Conservation (phyloP, 1,140 invertebrate species). For the Stenopsyche tienmushanensis region DNA sequence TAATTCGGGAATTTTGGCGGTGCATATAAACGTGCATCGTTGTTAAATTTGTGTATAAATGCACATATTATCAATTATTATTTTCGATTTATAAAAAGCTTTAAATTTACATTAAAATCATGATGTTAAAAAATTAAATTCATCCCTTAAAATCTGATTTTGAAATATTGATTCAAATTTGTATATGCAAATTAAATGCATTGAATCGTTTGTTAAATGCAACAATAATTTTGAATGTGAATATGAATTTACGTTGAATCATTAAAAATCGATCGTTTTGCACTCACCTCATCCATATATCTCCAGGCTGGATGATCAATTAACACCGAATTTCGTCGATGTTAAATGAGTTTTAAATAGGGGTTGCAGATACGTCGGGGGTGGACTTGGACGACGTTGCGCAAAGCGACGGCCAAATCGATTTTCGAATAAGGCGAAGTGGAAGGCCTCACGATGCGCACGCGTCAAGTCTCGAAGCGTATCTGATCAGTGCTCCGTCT, state of each 20-base stretch:
- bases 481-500: not conserved
- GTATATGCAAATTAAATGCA: too few species aligned
- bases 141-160: too few species aligned
- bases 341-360: not conserved
- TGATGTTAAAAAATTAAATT: too few species aligned
- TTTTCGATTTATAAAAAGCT: too few species aligned
- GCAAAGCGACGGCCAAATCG: not conserved
- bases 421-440: too few species aligned
- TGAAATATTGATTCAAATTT: too few species aligned
- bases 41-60: too few species aligned
- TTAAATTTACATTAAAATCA: too few species aligned
- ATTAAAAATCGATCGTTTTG: not conserved
- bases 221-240: not conserved
- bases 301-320: not conserved
- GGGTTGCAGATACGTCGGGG: not conserved
- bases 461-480: not conserved
- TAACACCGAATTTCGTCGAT: not conserved
- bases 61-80: too few species aligned
- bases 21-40: too few species aligned
- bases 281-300: not conserved
- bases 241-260: not conserved
- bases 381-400: not conserved
- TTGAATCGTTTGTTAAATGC: too few species aligned
- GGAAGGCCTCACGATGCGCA: not conserved
- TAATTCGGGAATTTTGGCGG: too few species aligned